phyloP scores from a whole-genome alignment of 1,140 invertebrate species.

The Solenopsis fugax region DNA sequence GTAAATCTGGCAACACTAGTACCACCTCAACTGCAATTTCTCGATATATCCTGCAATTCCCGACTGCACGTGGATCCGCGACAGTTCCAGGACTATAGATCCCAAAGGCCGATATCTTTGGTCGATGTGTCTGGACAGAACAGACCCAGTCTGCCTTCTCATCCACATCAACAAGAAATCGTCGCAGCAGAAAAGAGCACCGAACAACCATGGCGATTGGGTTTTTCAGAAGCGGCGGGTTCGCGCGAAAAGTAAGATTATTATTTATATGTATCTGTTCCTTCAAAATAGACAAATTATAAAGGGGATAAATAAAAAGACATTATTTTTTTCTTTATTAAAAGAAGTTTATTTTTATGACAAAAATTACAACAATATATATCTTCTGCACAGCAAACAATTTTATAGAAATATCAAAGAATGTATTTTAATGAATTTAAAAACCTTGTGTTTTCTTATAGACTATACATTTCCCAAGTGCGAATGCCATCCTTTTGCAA shows the following conservation, averaged over 20 bases:
- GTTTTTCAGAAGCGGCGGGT: constrained; percentile 94
- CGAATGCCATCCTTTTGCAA: constrained; percentile 92
- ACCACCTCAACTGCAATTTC: constrained; percentile 93
- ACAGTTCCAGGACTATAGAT: constrained; percentile 92
- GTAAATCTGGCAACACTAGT: constrained; percentile 92
- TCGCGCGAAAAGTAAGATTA: constrained; percentile 88
- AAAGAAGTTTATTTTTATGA: constrained; percentile 20
- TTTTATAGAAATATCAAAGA: not conserved
- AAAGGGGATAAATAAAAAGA: not conserved
- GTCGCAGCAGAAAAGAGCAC: constrained; percentile 87
- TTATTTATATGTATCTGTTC: not conserved
- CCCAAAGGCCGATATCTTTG: constrained; percentile 92
- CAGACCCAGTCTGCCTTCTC: constrained; percentile 88
- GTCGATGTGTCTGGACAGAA: constrained; percentile 94
- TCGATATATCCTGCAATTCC: constrained; percentile 94
- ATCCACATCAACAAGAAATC: constrained; percentile 88
- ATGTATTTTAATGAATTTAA: not conserved
- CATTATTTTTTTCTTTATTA: not conserved
- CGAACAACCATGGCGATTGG: constrained; percentile 91
- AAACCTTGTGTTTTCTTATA: constrained; percentile 66
- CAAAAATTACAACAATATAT: not conserved
- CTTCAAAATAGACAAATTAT: not conserved
- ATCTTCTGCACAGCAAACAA: not conserved
- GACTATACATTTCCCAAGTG: constrained; percentile 92
- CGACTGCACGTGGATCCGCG: constrained; percentile 93